Conservation (phyloP, 2,888 invertebrate genomes). For the Campaea margaritaria region DNA sequence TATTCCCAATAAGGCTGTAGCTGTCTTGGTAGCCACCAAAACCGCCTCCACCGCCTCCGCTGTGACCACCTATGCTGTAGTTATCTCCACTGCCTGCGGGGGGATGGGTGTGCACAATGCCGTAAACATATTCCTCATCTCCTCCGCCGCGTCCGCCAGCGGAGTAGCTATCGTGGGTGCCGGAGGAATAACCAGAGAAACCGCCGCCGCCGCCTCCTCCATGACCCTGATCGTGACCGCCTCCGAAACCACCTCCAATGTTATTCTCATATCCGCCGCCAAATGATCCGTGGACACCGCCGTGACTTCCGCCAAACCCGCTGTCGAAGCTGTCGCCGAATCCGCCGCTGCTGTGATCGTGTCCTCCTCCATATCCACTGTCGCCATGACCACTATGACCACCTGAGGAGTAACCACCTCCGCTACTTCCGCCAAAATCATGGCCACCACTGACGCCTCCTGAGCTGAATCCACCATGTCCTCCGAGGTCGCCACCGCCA, state of each 20-base stretch:
- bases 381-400: conserved; percentile 72
- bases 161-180: conserved; percentile 50
- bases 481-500: conserved; percentile 47
- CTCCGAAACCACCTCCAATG: conserved; percentile 50
- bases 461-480: conserved; percentile 68
- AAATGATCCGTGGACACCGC: conserved; percentile 69
- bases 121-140: too few species aligned
- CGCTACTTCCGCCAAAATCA: conserved; percentile 51
- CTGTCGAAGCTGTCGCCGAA: conserved; percentile 44
- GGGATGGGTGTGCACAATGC: too few species aligned
- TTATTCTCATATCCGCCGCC: conserved; percentile 44
- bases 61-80: conserved; percentile 42
- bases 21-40: conserved; percentile 44
- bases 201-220: conserved; percentile 46
- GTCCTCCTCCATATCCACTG: conserved; percentile 46
- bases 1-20: conserved; percentile 32
- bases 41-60: conserved; percentile 34
- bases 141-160: conserved; percentile 31
- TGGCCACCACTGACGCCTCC: conserved; percentile 62
- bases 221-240: too few species aligned
- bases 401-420: too few species aligned
- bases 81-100: conserved; percentile 35
- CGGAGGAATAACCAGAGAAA: conserved; percentile 31
- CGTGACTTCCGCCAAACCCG: conserved; percentile 59
- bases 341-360: conserved; percentile 48